Evolutionary conservation across 2,888 invertebrate genomes (phyloP), one percentile per base, ranked within the genome.

Genomic region (Stramonita haemastoma): DNA sequence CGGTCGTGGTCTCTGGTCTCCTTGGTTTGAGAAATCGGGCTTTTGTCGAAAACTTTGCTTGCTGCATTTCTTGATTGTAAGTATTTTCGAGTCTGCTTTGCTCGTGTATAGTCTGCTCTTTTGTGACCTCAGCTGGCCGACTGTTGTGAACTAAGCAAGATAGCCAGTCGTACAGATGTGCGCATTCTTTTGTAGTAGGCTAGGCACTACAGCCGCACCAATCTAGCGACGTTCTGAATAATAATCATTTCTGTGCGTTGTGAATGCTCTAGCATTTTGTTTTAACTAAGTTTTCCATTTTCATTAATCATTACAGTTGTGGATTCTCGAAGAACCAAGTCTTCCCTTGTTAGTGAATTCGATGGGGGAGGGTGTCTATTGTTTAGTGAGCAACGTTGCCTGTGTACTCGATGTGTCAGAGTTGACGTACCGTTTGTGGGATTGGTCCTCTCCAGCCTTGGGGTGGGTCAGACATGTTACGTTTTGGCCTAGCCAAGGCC

Each of bases 1-100:
- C 89, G 89, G 89, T 89, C 89, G 89, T 66, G 83, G 73, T 60
- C 85, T 17, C 56, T 29, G 86, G 86, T 86, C 86, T 86, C 86
- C 60, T 66, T 32, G 86, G 86, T 60, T 86, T 86, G 60, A 86
- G 86, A 32, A 66, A 57, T 86, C 60, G 66, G 29, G 34, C 86
- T 32, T 22, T 34, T 86, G 34, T 66, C 22, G 86, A 86, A 86
- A 86, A 86, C 86, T 66, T 66, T 19, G 26, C 26, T 83, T 86
- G 66, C 57, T 66, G 22, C 66, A 66, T 57, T 66, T 86, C 32
- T 34, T 86, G 60, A 86, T 86, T 34, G 86, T 86, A 86, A 86
- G 86, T 86, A 66, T 66, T 83, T 0, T 15, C 36, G 32, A 17
- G 32, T 79, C 19, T 79, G 17, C 77, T 32, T 79, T 79, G 46